Conservation (phyloP, 2,888 invertebrate species). For the Dendrolimus pini region DNA sequence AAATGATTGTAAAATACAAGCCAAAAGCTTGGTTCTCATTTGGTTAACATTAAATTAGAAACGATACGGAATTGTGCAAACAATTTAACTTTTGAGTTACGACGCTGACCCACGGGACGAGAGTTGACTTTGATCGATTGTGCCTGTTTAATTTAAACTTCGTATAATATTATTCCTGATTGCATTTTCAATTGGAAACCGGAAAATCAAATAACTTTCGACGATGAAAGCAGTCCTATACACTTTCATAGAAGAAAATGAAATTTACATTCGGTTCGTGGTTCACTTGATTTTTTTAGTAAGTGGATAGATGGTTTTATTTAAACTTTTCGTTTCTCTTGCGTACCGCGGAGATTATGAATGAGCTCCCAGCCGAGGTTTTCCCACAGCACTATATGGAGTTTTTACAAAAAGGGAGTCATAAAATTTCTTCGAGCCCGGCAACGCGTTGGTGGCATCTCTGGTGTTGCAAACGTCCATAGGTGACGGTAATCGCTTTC, state of each 20-base stretch:
- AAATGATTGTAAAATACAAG: too few relatives aligned
- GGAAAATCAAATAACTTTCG: background rate
- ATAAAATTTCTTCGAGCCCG: background rate
- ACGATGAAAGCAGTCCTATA: background rate
- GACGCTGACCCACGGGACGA: conserved; percentile 3
- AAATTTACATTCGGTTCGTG: too few relatives aligned
- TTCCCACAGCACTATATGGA: too few relatives aligned
- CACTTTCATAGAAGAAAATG: too few relatives aligned
- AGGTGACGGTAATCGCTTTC: background rate
- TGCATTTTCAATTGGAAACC: background rate
- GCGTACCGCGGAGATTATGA: too few relatives aligned
- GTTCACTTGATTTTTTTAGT: too few relatives aligned
- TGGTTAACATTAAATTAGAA: background rate
- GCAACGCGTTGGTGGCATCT: background rate
- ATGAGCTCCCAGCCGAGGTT: too few relatives aligned
- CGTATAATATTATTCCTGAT: background rate
- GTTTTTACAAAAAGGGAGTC: too few relatives aligned
- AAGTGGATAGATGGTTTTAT: too few relatives aligned
- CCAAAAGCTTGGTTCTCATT: background rate
- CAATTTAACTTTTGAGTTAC: conserved; percentile 5
- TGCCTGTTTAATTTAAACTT: background rate
- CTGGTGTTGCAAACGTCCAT: background rate
- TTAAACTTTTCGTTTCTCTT: too few relatives aligned
- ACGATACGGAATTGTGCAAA: background rate
- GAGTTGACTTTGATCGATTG: conserved; percentile 12